phyloP scores from a whole-genome alignment of 2,888 invertebrate genomes.

The Onthophagus sagittarius region DNA sequence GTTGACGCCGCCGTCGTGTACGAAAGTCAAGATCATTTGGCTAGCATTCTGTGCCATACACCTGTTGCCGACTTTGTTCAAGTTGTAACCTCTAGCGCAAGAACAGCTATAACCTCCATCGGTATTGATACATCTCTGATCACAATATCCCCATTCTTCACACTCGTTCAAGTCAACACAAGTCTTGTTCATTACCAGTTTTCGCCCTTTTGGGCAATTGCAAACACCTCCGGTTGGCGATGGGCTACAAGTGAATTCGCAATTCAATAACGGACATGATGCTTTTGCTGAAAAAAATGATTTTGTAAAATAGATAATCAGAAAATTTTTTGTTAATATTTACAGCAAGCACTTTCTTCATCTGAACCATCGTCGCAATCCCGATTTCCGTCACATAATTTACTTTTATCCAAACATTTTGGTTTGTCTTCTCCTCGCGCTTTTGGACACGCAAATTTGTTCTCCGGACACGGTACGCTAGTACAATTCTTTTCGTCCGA shows the following conservation, averaged over 20 bases:
- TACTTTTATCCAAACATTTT: constrained; percentile 82
- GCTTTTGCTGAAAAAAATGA: constrained; percentile 60
- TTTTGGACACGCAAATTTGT: constrained; percentile 85
- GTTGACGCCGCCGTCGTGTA: constrained; percentile 68
- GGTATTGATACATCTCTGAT: constrained; percentile 88
- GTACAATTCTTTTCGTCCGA: constrained; percentile 88
- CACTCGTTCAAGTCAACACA: constrained; percentile 93
- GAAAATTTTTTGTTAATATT: constrained; percentile 47
- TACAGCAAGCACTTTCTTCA: constrained; percentile 84
- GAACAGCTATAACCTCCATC: constrained; percentile 80
- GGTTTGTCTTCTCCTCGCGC: constrained; percentile 69
- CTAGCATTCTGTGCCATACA: constrained; percentile 62
- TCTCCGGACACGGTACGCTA: constrained; percentile 80
- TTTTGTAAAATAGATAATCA: neutral
- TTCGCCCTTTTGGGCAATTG: constrained; percentile 81
- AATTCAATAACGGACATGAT: constrained; percentile 79
- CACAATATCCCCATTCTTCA: constrained; percentile 88
- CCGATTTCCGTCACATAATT: constrained; percentile 84
- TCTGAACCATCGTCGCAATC: constrained; percentile 92
- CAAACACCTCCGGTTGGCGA: constrained; percentile 88
- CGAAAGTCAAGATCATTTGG: constrained; percentile 62
- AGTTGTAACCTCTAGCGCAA: constrained; percentile 62
- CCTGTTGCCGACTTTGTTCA: constrained; percentile 51
- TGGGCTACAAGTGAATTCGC: constrained; percentile 88
- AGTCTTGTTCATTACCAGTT: constrained; percentile 77